Conservation (phyloP, 2,888 invertebrate genomes). For the Dryocosmus kuriphilus region DNA sequence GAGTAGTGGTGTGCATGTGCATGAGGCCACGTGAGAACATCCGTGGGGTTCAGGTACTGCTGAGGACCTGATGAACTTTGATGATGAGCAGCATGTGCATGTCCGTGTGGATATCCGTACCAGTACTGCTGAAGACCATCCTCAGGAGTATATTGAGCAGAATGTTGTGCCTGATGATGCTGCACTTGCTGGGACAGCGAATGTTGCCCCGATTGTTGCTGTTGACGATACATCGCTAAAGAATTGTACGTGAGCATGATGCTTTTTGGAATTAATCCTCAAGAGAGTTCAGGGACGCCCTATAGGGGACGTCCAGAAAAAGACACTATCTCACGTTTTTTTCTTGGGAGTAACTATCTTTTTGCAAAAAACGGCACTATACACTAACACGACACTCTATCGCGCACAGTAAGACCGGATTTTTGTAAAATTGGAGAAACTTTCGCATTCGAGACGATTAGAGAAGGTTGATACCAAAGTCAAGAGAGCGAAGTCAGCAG, state of each 20-base stretch:
- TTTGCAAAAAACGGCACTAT: not conserved
- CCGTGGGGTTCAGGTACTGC: constrained; percentile 74
- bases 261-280: not conserved
- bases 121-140: constrained; percentile 70
- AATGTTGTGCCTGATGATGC: constrained; percentile 56
- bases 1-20: constrained; percentile 77
- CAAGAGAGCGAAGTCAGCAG: not conserved
- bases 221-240: constrained; percentile 84
- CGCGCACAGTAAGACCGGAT: not conserved
- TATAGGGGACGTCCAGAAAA: not conserved
- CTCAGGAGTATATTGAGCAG: too few species aligned
- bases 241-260: constrained; percentile 79
- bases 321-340: not conserved
- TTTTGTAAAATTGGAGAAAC: not conserved
- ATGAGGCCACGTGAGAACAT: constrained; percentile 76
- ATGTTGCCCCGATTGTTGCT: constrained; percentile 63
- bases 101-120: constrained; percentile 62
- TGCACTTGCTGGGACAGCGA: constrained; percentile 52
- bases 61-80: constrained; percentile 79
- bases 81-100: constrained; percentile 62
- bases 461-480: not conserved
- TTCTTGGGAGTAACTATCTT: not conserved
- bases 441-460: not conserved
- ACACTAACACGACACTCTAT: constrained; percentile 14
- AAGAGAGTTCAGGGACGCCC: not conserved